phyloP scores from a whole-genome alignment of 1,140 invertebrate species.

The Aporrectodea caliginosa region DNA sequence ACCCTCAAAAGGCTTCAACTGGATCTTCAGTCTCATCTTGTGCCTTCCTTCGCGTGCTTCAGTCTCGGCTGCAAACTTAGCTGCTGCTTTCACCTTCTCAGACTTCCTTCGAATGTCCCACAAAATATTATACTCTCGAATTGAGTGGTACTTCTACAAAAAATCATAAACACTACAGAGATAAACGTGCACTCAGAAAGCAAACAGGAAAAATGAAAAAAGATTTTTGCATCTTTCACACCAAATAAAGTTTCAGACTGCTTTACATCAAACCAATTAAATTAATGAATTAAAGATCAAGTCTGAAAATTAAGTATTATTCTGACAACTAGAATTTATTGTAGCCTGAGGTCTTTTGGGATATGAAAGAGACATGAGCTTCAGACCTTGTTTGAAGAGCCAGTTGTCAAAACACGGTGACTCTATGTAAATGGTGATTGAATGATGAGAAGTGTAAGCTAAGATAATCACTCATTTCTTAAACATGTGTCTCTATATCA shows the following conservation, averaged over 20 bases:
- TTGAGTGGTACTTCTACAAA: background rate
- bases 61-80: background rate
- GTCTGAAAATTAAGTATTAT: background rate
- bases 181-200: background rate
- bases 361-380: too few species aligned
- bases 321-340: background rate
- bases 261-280: background rate
- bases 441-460: too few species aligned
- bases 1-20: conserved; percentile 4
- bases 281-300: background rate
- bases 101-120: conserved; percentile 13
- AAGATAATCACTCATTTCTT: too few species aligned
- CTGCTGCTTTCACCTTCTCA: background rate
- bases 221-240: background rate
- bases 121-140: background rate
- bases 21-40: conserved; percentile 4
- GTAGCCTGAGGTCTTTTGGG: too few species aligned
- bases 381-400: too few species aligned
- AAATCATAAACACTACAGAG: background rate
- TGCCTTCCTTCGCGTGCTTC: conserved; percentile 1
- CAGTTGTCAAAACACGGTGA: too few species aligned
- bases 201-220: background rate
- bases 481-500: too few species aligned
- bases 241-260: background rate
- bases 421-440: too few species aligned